phyloP scores from a whole-genome alignment of 2,797 vertebrate species.

The Orestias chungarensis region DNA sequence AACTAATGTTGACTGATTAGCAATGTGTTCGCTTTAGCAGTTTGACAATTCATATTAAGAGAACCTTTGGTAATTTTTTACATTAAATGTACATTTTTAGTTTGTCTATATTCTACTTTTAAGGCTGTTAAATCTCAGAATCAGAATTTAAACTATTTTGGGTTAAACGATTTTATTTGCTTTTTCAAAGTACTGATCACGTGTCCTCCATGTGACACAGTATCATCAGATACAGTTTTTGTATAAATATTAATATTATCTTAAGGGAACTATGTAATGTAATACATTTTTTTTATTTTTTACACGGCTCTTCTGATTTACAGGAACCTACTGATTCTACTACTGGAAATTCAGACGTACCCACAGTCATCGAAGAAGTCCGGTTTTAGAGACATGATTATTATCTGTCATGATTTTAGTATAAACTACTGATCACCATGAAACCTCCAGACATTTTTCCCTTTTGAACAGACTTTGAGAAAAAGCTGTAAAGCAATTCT shows the following conservation, averaged over 20 bases:
- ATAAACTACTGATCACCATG: slow-evolving; percentile 8
- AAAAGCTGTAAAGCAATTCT: slow-evolving; percentile 19
- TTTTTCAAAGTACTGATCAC: not conserved
- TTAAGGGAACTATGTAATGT: not conserved
- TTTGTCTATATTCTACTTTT: too few species aligned
- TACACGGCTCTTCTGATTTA: slow-evolving; percentile 44
- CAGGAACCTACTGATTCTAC: slow-evolving; percentile 52
- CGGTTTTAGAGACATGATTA: slow-evolving; percentile 52
- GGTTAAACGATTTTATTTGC: not conserved
- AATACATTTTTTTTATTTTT: not conserved
- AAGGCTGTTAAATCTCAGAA: too few species aligned
- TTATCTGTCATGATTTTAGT: not conserved
- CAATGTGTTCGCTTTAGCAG: not conserved
- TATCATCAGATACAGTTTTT: not conserved
- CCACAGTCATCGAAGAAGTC: slow-evolving; percentile 49
- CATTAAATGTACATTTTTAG: too few species aligned
- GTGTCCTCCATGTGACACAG: not conserved
- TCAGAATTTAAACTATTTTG: not conserved
- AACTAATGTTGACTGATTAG: not conserved
- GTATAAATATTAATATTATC: not conserved
- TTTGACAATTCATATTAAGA: not conserved
- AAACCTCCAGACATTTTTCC: slow-evolving; percentile 17
- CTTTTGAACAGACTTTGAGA: slow-evolving; percentile 28
- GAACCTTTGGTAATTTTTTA: not conserved
- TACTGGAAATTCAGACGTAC: slow-evolving; percentile 16